Conservation (phyloP, 2,888 invertebrate species). For the Sycophila texana region DNA sequence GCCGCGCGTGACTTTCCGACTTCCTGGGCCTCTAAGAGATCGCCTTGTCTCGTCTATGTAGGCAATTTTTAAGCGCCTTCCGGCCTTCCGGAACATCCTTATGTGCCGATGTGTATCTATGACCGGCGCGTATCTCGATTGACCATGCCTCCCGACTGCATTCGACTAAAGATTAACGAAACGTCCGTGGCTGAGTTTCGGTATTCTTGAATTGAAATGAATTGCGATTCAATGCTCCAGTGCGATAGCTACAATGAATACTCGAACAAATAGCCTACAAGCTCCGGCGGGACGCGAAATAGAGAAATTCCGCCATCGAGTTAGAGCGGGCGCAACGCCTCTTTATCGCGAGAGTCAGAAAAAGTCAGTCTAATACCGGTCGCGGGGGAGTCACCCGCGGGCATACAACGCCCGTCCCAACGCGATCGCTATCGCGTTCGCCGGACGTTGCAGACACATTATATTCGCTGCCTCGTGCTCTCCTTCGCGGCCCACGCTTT, state of each 20-base stretch:
- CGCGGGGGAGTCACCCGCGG: constrained; percentile 16
- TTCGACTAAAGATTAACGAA: neutral
- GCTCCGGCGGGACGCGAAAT: constrained; percentile 9
- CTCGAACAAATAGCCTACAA: constrained; percentile 14
- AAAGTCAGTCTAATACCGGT: constrained; percentile 27
- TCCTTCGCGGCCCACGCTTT: constrained; percentile 55
- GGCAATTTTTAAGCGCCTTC: constrained; percentile 27
- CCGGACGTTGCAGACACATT: no score
- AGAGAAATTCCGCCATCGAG: constrained; percentile 38
- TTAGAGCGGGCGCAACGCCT: constrained; percentile 14
- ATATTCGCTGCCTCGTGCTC: constrained; percentile 4
- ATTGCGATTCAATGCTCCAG: no score
- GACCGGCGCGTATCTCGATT: constrained; percentile 32
- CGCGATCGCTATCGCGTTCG: constrained; percentile 13
- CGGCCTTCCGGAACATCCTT: constrained; percentile 11
- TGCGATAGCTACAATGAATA: neutral
- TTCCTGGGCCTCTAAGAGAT: constrained; percentile 19
- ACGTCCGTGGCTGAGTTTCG: neutral
- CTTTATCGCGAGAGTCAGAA: constrained; percentile 31
- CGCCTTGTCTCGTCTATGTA: neutral
- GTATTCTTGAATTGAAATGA: no score
- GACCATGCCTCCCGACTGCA: constrained; percentile 13
- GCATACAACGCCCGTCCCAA: neutral
- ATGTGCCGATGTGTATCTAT: constrained; percentile 27
- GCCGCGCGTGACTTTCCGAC: constrained; percentile 47